Evolutionary conservation across 2,888 invertebrate genomes (phyloP).

Genomic region (Cynaeus angustus): DNA sequence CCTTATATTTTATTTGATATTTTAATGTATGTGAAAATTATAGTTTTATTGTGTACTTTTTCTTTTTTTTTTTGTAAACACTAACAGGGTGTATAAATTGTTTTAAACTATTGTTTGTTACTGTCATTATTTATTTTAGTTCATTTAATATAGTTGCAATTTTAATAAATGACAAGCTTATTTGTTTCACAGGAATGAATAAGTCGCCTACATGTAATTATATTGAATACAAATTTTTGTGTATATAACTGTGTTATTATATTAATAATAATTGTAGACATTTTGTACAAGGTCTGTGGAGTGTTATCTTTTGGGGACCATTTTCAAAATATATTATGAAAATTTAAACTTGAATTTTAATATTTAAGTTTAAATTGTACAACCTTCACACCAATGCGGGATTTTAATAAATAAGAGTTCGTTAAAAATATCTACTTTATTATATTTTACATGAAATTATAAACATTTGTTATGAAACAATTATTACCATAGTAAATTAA

Average conservation of each 20-base stretch:
- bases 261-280: slow-evolving; percentile 53
- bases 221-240: slow-evolving; percentile 47
- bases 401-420: not conserved
- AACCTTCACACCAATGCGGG: not conserved
- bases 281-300: slow-evolving; percentile 63
- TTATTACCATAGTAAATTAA: slow-evolving; percentile 41
- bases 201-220: slow-evolving; percentile 36
- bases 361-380: slow-evolving; percentile 26
- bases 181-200: slow-evolving; percentile 39
- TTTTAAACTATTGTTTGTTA: slow-evolving; percentile 42
- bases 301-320: slow-evolving; percentile 67
- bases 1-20: slow-evolving; percentile 49
- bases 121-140: slow-evolving; percentile 45
- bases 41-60: slow-evolving; percentile 9
- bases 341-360: slow-evolving; percentile 37
- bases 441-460: slow-evolving; percentile 44
- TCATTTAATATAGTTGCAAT: slow-evolving; percentile 3
- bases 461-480: slow-evolving; percentile 42
- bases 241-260: slow-evolving; percentile 51
- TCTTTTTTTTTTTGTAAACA: slow-evolving; percentile 21
- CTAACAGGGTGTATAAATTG: slow-evolving; percentile 52
- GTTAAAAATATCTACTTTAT: slow-evolving; percentile 48
- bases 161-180: slow-evolving; percentile 43
- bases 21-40: slow-evolving; percentile 33
- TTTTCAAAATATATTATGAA: slow-evolving; percentile 63